These are phyloP conservation scores for Helicoverpa zea DNA, from an alignment of 1,140 invertebrate genomes.

Conservation along the genomic window DNA sequence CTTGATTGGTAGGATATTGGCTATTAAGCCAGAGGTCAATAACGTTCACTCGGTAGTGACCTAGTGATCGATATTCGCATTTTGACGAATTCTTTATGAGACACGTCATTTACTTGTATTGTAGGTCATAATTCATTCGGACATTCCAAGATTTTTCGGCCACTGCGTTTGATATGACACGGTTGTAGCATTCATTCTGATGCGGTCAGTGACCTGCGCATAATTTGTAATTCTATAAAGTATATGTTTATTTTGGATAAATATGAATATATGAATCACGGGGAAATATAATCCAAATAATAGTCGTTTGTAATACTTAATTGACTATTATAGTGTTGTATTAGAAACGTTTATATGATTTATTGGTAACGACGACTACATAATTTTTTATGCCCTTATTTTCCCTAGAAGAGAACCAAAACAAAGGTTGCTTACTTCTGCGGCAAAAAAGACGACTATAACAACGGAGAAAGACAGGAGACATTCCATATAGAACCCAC, in stretches of 20 bases:
- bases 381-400: neutral
- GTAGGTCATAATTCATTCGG: neutral
- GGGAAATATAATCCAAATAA: too few relatives aligned
- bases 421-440: too few relatives aligned
- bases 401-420: too few relatives aligned
- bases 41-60: neutral
- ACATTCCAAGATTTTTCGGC: neutral
- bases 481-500: too few relatives aligned
- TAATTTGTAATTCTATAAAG: too few relatives aligned
- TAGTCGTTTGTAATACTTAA: too few relatives aligned
- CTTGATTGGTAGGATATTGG: neutral
- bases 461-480: neutral
- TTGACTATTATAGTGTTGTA: neutral
- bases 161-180: neutral
- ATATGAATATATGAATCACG: too few relatives aligned
- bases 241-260: too few relatives aligned
- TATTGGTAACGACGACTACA: too few relatives aligned
- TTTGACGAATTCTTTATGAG: neutral
- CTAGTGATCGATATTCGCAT: conserved; percentile 4
- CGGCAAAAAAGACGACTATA: neutral
- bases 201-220: too few relatives aligned
- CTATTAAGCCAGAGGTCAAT: neutral
- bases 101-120: neutral
- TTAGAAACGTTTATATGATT: neutral
- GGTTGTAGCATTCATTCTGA: neutral